Conservation (phyloP, 2,888 invertebrate genomes). For the Melipona beecheii region DNA sequence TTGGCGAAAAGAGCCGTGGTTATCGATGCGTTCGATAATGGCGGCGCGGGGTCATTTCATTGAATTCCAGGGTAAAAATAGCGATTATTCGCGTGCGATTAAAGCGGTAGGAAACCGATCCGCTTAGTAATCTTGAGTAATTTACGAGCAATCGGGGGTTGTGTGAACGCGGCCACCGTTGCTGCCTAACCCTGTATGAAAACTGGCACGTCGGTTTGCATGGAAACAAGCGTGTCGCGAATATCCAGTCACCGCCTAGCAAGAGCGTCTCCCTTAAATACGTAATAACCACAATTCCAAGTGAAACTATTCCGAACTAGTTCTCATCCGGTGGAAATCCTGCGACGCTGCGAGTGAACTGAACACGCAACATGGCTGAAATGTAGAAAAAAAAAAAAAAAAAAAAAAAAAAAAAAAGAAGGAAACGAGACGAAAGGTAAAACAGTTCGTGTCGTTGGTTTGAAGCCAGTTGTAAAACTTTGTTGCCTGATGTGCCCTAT, state of each 20-base stretch:
- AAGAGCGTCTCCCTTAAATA: conserved; percentile 1
- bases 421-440: neutral
- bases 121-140: conserved; percentile 59
- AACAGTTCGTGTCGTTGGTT: conserved; percentile 2
- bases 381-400: too few species aligned
- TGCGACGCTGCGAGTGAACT: neutral
- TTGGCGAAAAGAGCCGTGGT: conserved; percentile 6
- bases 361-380: too few species aligned
- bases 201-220: conserved; percentile 35
- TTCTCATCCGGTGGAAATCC: neutral
- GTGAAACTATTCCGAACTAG: conserved; percentile 1
- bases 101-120: conserved; percentile 45
- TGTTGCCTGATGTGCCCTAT: neutral
- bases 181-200: conserved; percentile 34
- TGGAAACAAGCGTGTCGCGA: conserved; percentile 39
- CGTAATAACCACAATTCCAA: conserved; percentile 5
- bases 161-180: conserved; percentile 31
- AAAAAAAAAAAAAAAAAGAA: too few species aligned
- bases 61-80: conserved; percentile 51
- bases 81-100: conserved; percentile 44
- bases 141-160: conserved; percentile 42
- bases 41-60: conserved; percentile 11
- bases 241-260: conserved; percentile 18
- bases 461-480: neutral
- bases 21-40: conserved; percentile 40